Conservation (phyloP, 2,888 invertebrate species). For the Oegoconia quadripuncta region DNA sequence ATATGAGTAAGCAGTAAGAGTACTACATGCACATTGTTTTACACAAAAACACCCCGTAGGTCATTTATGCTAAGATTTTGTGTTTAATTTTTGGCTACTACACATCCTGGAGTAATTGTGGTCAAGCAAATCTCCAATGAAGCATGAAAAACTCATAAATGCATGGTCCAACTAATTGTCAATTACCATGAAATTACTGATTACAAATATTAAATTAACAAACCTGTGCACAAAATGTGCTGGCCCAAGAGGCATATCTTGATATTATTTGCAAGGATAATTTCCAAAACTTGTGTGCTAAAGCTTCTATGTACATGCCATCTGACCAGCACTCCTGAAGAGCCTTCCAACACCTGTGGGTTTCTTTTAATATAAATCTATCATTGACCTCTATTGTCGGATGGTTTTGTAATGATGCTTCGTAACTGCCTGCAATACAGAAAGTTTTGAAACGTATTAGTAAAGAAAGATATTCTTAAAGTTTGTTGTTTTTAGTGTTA, state of each 20-base stretch:
- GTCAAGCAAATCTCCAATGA: no score
- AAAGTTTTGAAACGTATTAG: background rate
- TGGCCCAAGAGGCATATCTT: slow-evolving; percentile 87
- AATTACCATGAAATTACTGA: slow-evolving; percentile 1
- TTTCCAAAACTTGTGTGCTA: slow-evolving; percentile 93
- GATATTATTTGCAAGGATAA: slow-evolving; percentile 90
- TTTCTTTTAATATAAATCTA: slow-evolving; percentile 68
- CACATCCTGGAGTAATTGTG: no score
- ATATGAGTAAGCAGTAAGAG: no score
- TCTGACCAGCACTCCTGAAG: slow-evolving; percentile 85
- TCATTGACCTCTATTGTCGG: slow-evolving; percentile 49
- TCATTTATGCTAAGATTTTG: no score
- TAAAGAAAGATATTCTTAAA: background rate
- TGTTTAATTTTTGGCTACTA: no score
- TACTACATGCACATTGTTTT: no score
- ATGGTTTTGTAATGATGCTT: slow-evolving; percentile 48
- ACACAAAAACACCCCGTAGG: no score
- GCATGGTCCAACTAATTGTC: no score
- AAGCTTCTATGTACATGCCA: slow-evolving; percentile 87
- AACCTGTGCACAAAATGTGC: slow-evolving; percentile 64
- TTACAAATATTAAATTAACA: slow-evolving; percentile 5
- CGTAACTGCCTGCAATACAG: slow-evolving; percentile 55
- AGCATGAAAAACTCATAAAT: no score
- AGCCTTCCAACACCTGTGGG: slow-evolving; percentile 69
- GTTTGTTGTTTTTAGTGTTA: background rate